Percentiles rank a stretch among this genome's conserved stretches.
Conservation (phyloP, 2,888 invertebrate genomes). For the Synergus umbraculus region DNA sequence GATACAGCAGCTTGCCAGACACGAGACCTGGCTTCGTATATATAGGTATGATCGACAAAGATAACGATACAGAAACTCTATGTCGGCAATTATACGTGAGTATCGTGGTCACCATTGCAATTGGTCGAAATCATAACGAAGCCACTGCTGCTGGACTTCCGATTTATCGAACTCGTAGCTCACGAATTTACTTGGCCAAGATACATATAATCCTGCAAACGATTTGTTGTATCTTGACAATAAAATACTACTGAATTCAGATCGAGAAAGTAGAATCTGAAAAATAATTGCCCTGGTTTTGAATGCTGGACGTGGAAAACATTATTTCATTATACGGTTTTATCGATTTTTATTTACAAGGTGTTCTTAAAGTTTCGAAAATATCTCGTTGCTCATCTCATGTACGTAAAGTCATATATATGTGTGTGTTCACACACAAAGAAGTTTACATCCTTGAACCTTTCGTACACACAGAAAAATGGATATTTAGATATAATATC, state of each 20-base stretch:
- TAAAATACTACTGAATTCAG: neutral
- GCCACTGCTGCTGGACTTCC: neutral
- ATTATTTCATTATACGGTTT: neutral
- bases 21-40: neutral
- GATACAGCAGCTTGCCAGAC: slow-evolving; percentile 2
- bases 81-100: neutral
- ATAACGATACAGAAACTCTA: neutral
- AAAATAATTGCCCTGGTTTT: neutral
- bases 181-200: neutral
- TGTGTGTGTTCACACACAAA: no score
- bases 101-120: neutral
- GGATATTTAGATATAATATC: no score
- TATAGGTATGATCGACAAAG: neutral
- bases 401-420: no score
- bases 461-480: no score
- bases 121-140: neutral
- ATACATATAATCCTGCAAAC: neutral
- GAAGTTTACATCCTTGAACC: no score
- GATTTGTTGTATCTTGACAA: neutral
- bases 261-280: neutral
- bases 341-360: no score
- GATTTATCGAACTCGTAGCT: neutral
- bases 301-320: neutral
- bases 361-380: no score
- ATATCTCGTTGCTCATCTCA: no score